A percentile compares a stretch with the other conserved stretches of the same genome.
Evolutionary conservation across 2,797 vertebrate genomes (phyloP).

Genomic region (Rhinogobio ventralis): DNA sequence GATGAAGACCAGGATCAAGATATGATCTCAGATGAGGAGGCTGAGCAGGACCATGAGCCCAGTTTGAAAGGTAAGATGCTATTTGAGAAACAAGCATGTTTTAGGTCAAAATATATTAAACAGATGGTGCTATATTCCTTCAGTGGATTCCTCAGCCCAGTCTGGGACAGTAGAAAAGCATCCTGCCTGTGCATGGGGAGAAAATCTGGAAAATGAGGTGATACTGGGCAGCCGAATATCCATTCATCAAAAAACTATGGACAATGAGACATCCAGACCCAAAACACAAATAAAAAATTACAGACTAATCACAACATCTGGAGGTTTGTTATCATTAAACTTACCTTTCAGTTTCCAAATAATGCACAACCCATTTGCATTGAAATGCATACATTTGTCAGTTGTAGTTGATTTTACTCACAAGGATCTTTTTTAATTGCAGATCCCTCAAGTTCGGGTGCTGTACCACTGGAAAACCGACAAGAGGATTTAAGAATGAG

Average conservation of each 20-base stretch:
- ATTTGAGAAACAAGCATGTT: neutral
- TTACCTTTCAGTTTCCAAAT: neutral
- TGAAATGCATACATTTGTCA: neutral
- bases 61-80: constrained; percentile 6
- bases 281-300: neutral
- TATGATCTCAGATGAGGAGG: constrained; percentile 55
- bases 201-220: constrained; percentile 1
- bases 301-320: neutral
- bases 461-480: constrained; percentile 2
- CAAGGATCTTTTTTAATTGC: constrained; percentile 52
- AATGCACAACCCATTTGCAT: neutral
- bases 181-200: neutral
- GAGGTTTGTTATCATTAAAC: constrained; percentile 41
- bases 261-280: neutral
- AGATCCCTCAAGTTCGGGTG: constrained; percentile 48
- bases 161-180: neutral
- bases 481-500: neutral
- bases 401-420: neutral
- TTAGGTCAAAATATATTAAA: neutral
- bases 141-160: neutral
- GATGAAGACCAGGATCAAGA: constrained; percentile 57
- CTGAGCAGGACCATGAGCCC: neutral
- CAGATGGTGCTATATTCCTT: neutral
- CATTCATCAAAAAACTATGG: neutral
- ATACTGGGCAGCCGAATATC: neutral